phyloP scores from a whole-genome alignment of 1,140 invertebrate genomes.

The Drosophila athabasca region DNA sequence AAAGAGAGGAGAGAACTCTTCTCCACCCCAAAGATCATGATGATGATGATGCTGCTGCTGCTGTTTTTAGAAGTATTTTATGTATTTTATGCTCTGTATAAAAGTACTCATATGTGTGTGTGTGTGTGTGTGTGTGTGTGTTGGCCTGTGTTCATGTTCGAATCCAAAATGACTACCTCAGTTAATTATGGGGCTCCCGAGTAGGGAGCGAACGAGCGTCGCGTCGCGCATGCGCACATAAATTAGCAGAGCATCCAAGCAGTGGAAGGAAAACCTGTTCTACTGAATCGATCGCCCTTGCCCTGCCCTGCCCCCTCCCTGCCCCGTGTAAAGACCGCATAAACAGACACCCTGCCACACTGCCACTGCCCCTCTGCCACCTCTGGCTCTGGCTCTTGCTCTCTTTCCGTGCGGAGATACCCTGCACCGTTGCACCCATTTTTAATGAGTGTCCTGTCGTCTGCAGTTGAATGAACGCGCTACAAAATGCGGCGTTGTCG shows the following conservation, averaged over 20 bases:
- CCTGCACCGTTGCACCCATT: constrained; percentile 71
- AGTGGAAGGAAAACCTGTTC: constrained; percentile 53
- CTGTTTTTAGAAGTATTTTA: constrained; percentile 12
- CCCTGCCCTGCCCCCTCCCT: background rate
- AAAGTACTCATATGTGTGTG: background rate
- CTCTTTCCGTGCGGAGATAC: constrained; percentile 16
- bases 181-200: constrained; percentile 83
- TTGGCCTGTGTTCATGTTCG: constrained; percentile 48
- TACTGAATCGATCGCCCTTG: background rate
- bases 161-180: constrained; percentile 83
- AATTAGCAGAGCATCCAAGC: constrained; percentile 59
- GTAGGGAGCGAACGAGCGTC: constrained; percentile 81
- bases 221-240: constrained; percentile 77
- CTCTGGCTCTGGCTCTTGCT: constrained; percentile 16
- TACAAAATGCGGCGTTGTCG: constrained; percentile 51
- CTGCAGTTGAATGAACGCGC: constrained; percentile 80
- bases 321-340: constrained; percentile 68
- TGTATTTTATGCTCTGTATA: no score
- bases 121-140: constrained; percentile 15
- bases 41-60: constrained; percentile 52
- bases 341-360: constrained; percentile 43
- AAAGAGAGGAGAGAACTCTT: constrained; percentile 55
- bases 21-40: constrained; percentile 24
- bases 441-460: constrained; percentile 82
- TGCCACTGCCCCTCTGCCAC: background rate